Percentiles rank a stretch among this genome's conserved stretches.
Evolutionary conservation across 2,113 vertebrate species (phyloP).

Genomic region (Coryphaenoides rupestris): DNA sequence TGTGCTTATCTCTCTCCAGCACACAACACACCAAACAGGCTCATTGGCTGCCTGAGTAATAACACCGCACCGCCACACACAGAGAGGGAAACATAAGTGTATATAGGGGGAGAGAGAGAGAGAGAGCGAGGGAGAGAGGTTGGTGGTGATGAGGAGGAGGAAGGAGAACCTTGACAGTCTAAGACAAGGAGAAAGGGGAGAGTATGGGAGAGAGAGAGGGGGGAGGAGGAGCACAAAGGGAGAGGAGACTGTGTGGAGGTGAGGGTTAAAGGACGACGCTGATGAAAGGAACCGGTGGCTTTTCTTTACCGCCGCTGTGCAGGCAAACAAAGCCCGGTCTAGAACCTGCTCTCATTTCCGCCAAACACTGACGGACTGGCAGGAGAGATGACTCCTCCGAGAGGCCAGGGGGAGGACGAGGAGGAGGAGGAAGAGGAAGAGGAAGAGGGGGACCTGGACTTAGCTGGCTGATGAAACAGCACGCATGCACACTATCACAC

Average conservation of each 20-base stretch:
- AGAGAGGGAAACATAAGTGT: conserved; percentile 32
- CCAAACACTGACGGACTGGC: conserved; percentile 59
- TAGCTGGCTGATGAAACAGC: conserved; percentile 56
- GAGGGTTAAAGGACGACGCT: conserved; percentile 50
- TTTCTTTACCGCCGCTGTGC: conserved; percentile 48
- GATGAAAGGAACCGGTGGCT: conserved; percentile 62
- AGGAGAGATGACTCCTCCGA: conserved; percentile 54
- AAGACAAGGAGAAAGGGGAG: background rate
- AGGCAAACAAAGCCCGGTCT: conserved; percentile 55
- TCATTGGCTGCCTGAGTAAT: conserved; percentile 76
- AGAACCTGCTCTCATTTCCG: conserved; percentile 58
- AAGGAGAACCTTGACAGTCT: background rate
- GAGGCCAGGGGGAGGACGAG: conserved; percentile 27
- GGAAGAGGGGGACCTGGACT: conserved; percentile 42
- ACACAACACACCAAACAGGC: no score
- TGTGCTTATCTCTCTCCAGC: conserved; percentile 75
- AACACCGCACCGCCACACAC: conserved; percentile 55
- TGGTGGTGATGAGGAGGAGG: background rate
- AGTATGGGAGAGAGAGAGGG: background rate
- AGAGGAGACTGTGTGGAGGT: conserved; percentile 13
- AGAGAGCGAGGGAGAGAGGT: background rate
- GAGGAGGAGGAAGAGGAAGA: no score
- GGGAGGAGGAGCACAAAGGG: background rate
- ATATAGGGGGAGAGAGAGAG: background rate
- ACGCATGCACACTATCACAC: conserved; percentile 8